A percentile compares a stretch with the other conserved stretches of the same genome.
phyloP scores from a whole-genome alignment of 2,113 vertebrate genomes.

The Amia ocellicauda region DNA sequence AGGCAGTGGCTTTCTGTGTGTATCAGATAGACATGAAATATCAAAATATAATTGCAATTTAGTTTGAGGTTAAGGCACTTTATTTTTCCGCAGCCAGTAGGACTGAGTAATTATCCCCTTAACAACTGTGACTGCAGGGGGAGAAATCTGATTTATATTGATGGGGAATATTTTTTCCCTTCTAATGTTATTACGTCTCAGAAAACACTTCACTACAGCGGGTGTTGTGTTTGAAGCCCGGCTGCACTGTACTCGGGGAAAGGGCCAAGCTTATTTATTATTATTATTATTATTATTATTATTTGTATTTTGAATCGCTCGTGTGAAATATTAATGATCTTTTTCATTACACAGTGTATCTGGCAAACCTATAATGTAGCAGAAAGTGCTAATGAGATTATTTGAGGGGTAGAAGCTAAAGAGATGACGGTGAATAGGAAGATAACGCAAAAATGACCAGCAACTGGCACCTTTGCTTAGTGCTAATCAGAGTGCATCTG shows the following conservation, averaged over 20 bases:
- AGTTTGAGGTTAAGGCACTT: background rate
- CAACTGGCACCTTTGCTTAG: constrained; percentile 21
- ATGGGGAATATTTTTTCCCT: background rate
- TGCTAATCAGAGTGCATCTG: constrained; percentile 7
- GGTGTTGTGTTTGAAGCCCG: constrained; percentile 4
- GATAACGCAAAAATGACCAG: constrained; percentile 17
- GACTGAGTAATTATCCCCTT: constrained; percentile 5
- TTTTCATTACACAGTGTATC: background rate
- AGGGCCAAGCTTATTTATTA: background rate
- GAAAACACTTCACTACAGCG: too few species aligned
- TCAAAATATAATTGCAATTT: constrained; percentile 5
- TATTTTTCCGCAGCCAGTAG: background rate
- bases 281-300: constrained; percentile 10
- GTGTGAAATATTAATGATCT: background rate
- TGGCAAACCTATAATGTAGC: background rate
- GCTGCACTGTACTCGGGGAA: too few species aligned
- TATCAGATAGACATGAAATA: background rate
- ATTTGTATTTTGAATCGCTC: background rate
- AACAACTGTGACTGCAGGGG: background rate
- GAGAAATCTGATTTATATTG: constrained; percentile 1
- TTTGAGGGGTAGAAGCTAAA: constrained; percentile 19
- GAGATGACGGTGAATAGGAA: constrained; percentile 24
- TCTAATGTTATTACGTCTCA: too few species aligned
- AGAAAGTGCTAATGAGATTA: constrained; percentile 18
- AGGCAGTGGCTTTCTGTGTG: background rate